A percentile compares a stretch with the other conserved stretches of the same genome.
Conservation (phyloP, 2,888 invertebrate genomes). For the Atethmia centrago region DNA sequence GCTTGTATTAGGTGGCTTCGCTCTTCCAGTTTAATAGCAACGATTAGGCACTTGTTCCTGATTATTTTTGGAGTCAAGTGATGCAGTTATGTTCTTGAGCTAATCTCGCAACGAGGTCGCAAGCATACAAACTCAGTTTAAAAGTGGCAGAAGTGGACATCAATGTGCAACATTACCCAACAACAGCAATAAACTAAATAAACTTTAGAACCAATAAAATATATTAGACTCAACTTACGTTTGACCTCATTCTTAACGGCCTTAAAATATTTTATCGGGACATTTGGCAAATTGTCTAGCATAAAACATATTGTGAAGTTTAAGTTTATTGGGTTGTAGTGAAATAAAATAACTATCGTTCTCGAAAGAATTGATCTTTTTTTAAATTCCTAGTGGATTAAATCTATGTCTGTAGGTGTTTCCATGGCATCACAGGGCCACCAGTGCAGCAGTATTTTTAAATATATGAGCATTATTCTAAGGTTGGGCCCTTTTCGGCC, state of each 20-base stretch:
- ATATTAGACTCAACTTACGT: not conserved
- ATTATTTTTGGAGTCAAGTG: no score
- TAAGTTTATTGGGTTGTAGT: slow-evolving; percentile 13
- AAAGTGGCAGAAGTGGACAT: not conserved
- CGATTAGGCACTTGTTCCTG: no score
- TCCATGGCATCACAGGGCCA: no score
- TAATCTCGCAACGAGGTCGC: no score
- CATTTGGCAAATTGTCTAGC: slow-evolving; percentile 29
- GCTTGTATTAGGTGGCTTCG: no score
- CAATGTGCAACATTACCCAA: not conserved
- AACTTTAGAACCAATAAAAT: slow-evolving; percentile 22
- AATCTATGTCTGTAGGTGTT: no score
- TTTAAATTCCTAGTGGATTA: no score
- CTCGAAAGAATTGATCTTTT: no score
- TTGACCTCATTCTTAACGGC: slow-evolving; percentile 39
- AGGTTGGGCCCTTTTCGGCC: no score
- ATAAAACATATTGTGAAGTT: slow-evolving; percentile 32
- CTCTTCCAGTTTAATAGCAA: no score
- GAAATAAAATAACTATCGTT: not conserved
- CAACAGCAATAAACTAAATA: slow-evolving; percentile 15
- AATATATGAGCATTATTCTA: no score
- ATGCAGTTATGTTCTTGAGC: not conserved
- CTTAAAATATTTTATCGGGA: slow-evolving; percentile 39
- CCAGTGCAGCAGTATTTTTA: no score
- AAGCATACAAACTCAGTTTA: not conserved